Conservation (phyloP, 2,113 vertebrate species). For the Rhinichthys klamathensis region DNA sequence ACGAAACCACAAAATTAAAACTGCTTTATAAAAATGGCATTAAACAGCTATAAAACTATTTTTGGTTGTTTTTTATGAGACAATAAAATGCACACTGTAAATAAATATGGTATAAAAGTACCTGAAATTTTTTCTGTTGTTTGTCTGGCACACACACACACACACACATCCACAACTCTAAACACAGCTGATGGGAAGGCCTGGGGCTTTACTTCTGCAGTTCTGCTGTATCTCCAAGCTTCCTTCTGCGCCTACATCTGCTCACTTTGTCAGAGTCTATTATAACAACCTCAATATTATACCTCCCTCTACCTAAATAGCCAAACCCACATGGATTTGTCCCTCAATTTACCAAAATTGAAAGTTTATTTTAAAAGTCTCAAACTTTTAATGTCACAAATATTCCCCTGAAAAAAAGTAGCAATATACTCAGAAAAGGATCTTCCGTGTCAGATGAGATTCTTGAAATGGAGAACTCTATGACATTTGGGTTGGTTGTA, state of each 20-base stretch:
- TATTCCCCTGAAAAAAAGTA: not conserved
- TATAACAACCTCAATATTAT: not conserved
- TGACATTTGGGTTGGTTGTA: not conserved
- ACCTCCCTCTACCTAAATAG: not conserved
- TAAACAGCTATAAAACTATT: not conserved
- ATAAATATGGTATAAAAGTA: not conserved
- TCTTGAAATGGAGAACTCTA: not conserved
- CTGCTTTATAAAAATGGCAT: not conserved
- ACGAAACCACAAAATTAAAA: not conserved
- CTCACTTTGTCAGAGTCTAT: slow-evolving; percentile 20
- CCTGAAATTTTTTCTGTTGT: not conserved
- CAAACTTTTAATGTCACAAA: not conserved
- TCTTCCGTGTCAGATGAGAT: not conserved
- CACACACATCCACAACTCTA: not conserved
- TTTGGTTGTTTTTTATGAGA: not conserved
- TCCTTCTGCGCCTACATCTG: slow-evolving; percentile 24
- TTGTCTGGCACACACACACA: not conserved
- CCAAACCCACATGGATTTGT: not conserved
- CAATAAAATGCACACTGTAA: not conserved
- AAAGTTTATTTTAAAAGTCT: not conserved
- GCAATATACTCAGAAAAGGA: not conserved
- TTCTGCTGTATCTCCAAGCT: not conserved
- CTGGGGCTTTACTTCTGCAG: slow-evolving; percentile 22
- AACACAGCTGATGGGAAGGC: slow-evolving; percentile 20
- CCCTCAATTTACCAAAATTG: not conserved